phyloP scores from a whole-genome alignment of 2,797 vertebrate species.

The Enteromius trimaculatus region DNA sequence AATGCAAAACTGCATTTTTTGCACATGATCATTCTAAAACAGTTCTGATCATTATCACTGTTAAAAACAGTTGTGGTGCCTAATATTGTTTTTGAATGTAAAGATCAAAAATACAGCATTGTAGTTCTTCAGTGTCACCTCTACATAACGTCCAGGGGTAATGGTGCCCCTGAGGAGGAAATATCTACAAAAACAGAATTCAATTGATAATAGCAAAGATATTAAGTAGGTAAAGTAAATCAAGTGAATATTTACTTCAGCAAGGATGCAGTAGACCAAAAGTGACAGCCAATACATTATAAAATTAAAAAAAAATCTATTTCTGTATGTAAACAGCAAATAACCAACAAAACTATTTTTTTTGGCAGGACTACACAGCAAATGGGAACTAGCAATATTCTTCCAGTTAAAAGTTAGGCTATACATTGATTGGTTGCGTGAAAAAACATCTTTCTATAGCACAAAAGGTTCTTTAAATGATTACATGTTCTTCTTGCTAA shows the following conservation, averaged over 20 bases:
- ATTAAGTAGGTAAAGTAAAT: background rate
- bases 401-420: background rate
- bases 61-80: background rate
- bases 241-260: background rate
- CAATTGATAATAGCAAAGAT: background rate
- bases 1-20: background rate
- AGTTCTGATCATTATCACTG: background rate
- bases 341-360: background rate
- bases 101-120: background rate
- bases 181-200: background rate
- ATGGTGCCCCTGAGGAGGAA: background rate
- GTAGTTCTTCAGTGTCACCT: background rate
- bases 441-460: background rate
- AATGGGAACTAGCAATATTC: background rate
- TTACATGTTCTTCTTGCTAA: background rate
- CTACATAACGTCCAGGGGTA: background rate
- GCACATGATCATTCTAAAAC: background rate
- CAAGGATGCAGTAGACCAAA: background rate
- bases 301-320: background rate
- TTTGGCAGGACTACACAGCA: background rate
- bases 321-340: background rate
- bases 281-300: background rate
- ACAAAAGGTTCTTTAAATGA: background rate
- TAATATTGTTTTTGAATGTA: background rate
- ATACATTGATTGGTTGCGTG: background rate